Evolutionary conservation across 1,140 invertebrate species (phyloP).

Genomic region (Cyrtorhinus lividipennis): DNA sequence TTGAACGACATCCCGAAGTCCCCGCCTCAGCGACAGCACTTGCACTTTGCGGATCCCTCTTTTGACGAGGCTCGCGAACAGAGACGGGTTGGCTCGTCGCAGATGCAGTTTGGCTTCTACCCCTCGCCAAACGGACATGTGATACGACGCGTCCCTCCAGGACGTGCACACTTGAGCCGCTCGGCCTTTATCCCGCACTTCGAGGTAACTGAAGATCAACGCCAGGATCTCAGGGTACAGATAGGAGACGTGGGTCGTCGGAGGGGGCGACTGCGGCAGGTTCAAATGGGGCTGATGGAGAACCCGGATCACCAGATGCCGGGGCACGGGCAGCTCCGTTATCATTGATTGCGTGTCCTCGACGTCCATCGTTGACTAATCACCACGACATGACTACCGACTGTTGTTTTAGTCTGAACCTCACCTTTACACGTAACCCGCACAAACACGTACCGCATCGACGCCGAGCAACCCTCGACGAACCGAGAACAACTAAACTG

Average conservation of each 20-base stretch:
- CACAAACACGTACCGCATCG: neutral
- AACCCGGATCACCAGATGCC: slow-evolving; percentile 30
- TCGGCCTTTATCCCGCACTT: slow-evolving; percentile 68
- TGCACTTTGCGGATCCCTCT: slow-evolving; percentile 79
- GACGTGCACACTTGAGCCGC: slow-evolving; percentile 78
- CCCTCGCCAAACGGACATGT: slow-evolving; percentile 81
- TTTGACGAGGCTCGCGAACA: slow-evolving; percentile 71
- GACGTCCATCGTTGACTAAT: neutral
- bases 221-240: slow-evolving; percentile 85
- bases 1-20: slow-evolving; percentile 71
- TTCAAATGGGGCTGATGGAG: slow-evolving; percentile 39
- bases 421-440: neutral
- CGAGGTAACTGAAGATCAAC: slow-evolving; percentile 78
- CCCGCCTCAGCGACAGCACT: slow-evolving; percentile 67
- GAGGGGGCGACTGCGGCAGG: slow-evolving; percentile 28
- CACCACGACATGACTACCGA: neutral
- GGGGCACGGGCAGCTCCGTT: slow-evolving; percentile 30
- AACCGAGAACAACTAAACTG: neutral
- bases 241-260: slow-evolving; percentile 59
- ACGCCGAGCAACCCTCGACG: neutral
- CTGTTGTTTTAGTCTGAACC: neutral
- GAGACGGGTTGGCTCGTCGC: slow-evolving; percentile 58
- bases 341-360: slow-evolving; percentile 15
- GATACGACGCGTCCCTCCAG: slow-evolving; percentile 84
- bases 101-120: slow-evolving; percentile 83